Base-by-base conservation (phyloP, 35 echinoderm and acorn worm species). In the Ptychodera flava region DNA sequence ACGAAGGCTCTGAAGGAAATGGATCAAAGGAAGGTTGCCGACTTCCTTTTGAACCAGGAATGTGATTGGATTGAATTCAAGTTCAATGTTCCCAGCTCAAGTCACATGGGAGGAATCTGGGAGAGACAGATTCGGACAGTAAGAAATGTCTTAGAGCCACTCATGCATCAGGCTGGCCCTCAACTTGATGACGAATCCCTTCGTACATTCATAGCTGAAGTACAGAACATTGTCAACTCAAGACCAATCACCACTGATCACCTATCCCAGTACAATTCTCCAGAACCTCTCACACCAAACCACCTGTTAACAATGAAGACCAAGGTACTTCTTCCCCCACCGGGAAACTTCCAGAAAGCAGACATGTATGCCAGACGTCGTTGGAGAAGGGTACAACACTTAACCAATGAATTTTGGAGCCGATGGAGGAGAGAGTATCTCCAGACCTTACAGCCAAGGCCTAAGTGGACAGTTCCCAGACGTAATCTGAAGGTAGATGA, bases 131-230 rank as follows among this genome's bases (percentile, higher is more conserved):
- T 95, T 34, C 32, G 86, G 0, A 85, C 79, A 22, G 87, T 92
- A 14, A 87, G 93, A 16, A 89, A 81, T 31, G 91, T 95, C 16
- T 83, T 95, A 15, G 33, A 64, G 53, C 78, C 81, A 31, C 77
- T 90, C 34, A 77, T 92, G 35, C 28, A 87, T 36, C 76, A 92
- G 15, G 30, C 31, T 12, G 83, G 90, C 0, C 76, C 83, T 32
- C 90, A 95, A 30, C 79, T 95, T 28, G 90, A 87, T 75, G 90
- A 95, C 34, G 93, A 95, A 35, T 89, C 93, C 29, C 88, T 95
- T 16, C 77, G 90, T 16, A 92, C 93, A 28, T 78, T 95, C 28
- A 95, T 95, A 83, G 79, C 77, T 31, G 88, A 96, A 78, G 94
- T 86, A 30, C 81, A 33, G 27, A 77, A 90, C 29, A 89, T 94